Evolutionary conservation across 2,113 vertebrate genomes (phyloP).

Genomic region (Catagonus wagneri): DNA sequence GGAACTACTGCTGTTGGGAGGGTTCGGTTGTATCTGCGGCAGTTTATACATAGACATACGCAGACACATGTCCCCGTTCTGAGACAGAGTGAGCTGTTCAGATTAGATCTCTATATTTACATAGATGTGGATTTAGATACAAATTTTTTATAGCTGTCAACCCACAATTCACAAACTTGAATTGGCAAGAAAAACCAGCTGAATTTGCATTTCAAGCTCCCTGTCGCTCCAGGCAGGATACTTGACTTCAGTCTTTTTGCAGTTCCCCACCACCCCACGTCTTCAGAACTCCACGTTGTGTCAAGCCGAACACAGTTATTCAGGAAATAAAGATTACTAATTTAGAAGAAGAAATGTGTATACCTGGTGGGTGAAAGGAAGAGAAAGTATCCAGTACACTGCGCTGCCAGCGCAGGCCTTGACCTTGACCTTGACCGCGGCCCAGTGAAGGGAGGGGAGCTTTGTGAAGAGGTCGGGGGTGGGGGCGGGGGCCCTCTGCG

Average conservation of each 20-base stretch:
- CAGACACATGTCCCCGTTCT: not conserved
- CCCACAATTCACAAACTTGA: not conserved
- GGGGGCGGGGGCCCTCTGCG: not conserved
- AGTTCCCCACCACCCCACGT: not conserved
- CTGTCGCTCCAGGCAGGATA: not conserved
- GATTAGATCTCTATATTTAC: too few relatives aligned
- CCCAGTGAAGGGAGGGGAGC: not conserved
- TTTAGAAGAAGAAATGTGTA: not conserved
- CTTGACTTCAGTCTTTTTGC: not conserved
- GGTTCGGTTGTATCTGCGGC: not conserved
- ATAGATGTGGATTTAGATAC: not conserved
- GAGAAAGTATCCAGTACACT: too few relatives aligned
- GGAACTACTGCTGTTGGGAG: not conserved
- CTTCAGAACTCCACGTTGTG: not conserved
- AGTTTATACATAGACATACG: too few relatives aligned
- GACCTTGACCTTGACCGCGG: not conserved
- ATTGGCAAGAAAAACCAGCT: not conserved
- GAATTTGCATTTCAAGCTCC: not conserved
- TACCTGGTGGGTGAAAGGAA: not conserved
- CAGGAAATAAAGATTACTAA: constrained; percentile 7
- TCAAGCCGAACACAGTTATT: not conserved
- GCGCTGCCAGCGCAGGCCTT: too few relatives aligned
- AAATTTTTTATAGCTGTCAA: not conserved
- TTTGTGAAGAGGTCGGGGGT: not conserved
- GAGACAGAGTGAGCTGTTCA: not conserved